These are phyloP conservation scores for Euborellia annulipes DNA, from an alignment of 1,140 invertebrate species.

Conservation along the genomic window DNA sequence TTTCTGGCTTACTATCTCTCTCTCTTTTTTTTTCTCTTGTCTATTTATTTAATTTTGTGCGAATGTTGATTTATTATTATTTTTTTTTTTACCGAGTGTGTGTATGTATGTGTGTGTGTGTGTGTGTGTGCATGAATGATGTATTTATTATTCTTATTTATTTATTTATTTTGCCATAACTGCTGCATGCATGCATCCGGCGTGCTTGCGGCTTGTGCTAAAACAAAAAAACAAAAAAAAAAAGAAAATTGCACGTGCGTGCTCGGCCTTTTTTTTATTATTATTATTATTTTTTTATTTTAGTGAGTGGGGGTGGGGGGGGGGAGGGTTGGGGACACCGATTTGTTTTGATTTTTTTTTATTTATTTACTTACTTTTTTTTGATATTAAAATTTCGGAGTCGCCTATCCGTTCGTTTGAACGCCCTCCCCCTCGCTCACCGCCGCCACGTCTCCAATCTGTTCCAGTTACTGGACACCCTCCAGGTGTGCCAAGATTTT, in stretches of 20 bases:
- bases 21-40: constrained; percentile 27
- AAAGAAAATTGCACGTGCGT: constrained; percentile 11
- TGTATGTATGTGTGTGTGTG: background rate
- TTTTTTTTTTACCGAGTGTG: background rate
- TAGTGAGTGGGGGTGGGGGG: constrained; percentile 6
- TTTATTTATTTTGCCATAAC: constrained; percentile 2
- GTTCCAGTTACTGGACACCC: constrained; percentile 98
- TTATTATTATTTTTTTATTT: constrained; percentile 13
- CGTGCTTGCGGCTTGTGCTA: constrained; percentile 3
- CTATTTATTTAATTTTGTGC: too few species aligned
- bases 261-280: constrained; percentile 10
- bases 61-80: constrained; percentile 10
- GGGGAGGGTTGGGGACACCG: constrained; percentile 1
- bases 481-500: constrained; percentile 99
- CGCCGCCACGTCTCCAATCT: constrained; percentile 22
- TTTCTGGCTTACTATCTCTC: constrained; percentile 28
- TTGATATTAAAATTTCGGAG: constrained; percentile 8
- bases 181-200: constrained; percentile 6
- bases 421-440: constrained; percentile 15
- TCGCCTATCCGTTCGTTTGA: constrained; percentile 8
- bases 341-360: constrained; percentile 8
- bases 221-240: constrained; percentile 11
- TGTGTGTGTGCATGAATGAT: constrained; percentile 12
- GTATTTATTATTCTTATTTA: constrained; percentile 7
- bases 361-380: constrained; percentile 6